Evolutionary conservation across 2,888 invertebrate genomes (phyloP), one percentile per base, ranked within the genome.

Genomic region (Punctoribates punctum): DNA sequence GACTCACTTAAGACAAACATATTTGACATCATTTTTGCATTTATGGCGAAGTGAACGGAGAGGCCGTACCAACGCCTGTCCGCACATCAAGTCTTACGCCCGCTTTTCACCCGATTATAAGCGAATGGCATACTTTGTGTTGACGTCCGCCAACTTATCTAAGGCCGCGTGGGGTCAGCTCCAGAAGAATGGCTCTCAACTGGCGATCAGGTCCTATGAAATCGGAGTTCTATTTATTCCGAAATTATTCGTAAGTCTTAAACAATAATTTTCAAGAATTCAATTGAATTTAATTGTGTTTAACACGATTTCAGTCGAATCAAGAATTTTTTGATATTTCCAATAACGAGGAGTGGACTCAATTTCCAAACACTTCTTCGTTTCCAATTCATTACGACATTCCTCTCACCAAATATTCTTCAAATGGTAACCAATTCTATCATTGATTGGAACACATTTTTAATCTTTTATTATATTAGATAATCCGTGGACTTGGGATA

Each of bases 91-190:
- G 84, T 89, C 90, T 0, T 98, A 96, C 83, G 88, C 90, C 0
- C 87, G 96, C 13, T 84, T 90, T 17, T 91, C 91, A 0, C 89
- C 90, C 0, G 89, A 90, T 82, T 83, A 85, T 77, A 85, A 84
- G n/a, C 84, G 86, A 80, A 86, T 91, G 4, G 90, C 93, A 0
- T 98, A 90, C 90, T 94, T 92, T 83, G 84, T 93, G 0, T 85
- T 97, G 0, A 96, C 96, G 0, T 85, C 96, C 75, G 94, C 93
- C 0, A 99, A 99, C 85, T 85, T 97, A 42, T 98, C 97, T 15
- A 97, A 96, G 86, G 94, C 97, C 0, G 98, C 98, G 0, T 98
- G 98, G 98, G 98, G 98, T 57, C 85, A 85, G 13, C 79, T 85
- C 81, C 88, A 85, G 84, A 88, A 84, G 87, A 88, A 83, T 84